A percentile compares a stretch with the other conserved stretches of the same genome.
Conservation (phyloP, 2,113 vertebrate species). For the Phocoena phocoena region DNA sequence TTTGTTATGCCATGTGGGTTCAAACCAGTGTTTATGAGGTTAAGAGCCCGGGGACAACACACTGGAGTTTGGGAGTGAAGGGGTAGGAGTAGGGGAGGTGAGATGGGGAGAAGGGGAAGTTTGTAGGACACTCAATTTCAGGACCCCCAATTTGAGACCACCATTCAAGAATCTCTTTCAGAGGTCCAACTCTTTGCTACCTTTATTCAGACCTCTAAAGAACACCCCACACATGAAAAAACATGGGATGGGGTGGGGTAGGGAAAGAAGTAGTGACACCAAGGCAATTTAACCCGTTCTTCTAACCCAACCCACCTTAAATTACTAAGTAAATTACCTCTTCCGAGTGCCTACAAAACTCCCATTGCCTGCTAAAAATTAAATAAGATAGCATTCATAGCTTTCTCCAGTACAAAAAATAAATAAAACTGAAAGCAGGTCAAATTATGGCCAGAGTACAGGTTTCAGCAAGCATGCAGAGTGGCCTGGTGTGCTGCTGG, state of each 20-base stretch:
- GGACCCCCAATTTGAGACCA: constrained; percentile 59
- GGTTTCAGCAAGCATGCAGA: constrained; percentile 79
- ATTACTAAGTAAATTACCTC: constrained; percentile 50
- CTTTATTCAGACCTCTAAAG: constrained; percentile 61
- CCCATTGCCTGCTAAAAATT: constrained; percentile 71
- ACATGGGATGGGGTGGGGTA: background rate
- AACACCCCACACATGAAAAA: constrained; percentile 45
- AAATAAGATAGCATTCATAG: constrained; percentile 70
- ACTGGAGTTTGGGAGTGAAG: constrained; percentile 69
- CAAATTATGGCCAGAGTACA: constrained; percentile 69
- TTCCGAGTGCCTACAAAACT: constrained; percentile 79
- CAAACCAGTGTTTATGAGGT: constrained; percentile 64
- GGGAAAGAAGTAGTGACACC: background rate
- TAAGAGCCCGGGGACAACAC: constrained; percentile 57
- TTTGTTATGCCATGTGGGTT: constrained; percentile 56
- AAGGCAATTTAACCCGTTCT: constrained; percentile 47
- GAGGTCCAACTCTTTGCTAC: constrained; percentile 53
- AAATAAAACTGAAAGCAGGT: constrained; percentile 66
- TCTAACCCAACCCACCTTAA: constrained; percentile 58
- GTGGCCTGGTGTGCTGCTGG: constrained; percentile 70
- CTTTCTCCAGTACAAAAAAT: constrained; percentile 65
- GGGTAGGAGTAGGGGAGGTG: constrained; percentile 74
- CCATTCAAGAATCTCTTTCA: constrained; percentile 55
- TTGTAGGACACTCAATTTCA: constrained; percentile 80
- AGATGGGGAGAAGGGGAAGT: constrained; percentile 73